phyloP scores from a whole-genome alignment of 2,797 vertebrate genomes.

The Hypotaenidia okinawae region DNA sequence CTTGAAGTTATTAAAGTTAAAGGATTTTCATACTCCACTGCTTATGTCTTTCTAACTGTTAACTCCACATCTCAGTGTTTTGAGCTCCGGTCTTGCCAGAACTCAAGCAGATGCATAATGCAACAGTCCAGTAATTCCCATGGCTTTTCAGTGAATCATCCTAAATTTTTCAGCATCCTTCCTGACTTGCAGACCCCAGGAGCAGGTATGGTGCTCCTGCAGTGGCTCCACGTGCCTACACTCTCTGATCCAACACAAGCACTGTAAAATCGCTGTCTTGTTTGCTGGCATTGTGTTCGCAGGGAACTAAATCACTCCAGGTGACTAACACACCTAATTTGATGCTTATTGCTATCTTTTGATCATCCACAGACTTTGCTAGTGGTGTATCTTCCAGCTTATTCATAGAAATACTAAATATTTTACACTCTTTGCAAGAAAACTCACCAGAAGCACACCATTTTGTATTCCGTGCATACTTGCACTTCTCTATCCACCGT shows the following conservation, averaged over 20 bases:
- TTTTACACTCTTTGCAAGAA: neutral
- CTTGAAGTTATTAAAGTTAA: neutral
- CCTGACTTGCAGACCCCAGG: neutral
- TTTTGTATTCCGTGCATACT: neutral
- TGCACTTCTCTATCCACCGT: neutral
- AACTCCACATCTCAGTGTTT: neutral
- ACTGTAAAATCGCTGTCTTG: neutral
- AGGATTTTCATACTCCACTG: neutral
- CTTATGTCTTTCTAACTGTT: neutral
- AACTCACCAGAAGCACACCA: neutral
- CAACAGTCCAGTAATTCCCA: neutral
- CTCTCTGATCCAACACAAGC: neutral
- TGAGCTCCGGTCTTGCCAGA: neutral
- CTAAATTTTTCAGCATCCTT: neutral
- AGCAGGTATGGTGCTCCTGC: fast-evolving
- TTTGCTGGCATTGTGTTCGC: neutral
- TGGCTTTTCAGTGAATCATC: neutral
- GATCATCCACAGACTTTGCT: neutral
- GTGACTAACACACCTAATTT: neutral
- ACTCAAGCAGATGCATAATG: neutral
- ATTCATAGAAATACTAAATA: neutral
- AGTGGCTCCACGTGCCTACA: fast-evolving
- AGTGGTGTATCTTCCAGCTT: neutral
- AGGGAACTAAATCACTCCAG: neutral
- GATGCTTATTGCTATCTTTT: neutral